Evolutionary conservation across 1,140 invertebrate species (phyloP).

Genomic region (Psilanteris sp.): DNA sequence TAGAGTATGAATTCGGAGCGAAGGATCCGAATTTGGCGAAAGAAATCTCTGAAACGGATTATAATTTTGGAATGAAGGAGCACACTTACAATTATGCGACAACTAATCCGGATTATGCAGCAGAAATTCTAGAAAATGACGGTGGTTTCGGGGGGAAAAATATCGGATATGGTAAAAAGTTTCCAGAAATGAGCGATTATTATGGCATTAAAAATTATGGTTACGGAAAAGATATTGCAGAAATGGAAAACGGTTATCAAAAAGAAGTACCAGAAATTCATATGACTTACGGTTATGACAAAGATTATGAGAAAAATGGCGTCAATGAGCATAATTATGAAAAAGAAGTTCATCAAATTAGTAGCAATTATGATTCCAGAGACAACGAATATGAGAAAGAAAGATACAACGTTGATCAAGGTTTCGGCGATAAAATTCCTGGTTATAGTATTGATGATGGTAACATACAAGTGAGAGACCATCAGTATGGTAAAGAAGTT

Average conservation of each 20-base stretch:
- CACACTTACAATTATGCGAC: no score
- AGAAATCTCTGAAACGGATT: slow-evolving; percentile 3
- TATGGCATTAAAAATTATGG: not conserved
- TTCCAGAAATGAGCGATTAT: not conserved
- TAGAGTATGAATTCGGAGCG: not conserved
- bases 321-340: slow-evolving; percentile 1
- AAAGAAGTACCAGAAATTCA: slow-evolving; percentile 1
- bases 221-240: not conserved
- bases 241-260: not conserved
- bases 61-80: slow-evolving; percentile 1
- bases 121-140: no score
- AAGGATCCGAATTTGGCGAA: not conserved
- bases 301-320: slow-evolving; percentile 4
- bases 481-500: slow-evolving; percentile 15
- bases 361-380: not conserved
- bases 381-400: not conserved
- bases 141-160: no score
- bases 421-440: slow-evolving; percentile 3
- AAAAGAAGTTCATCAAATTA: slow-evolving; percentile 1
- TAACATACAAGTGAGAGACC: not conserved
- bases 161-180: not conserved
- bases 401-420: not conserved
- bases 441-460: slow-evolving; percentile 3
- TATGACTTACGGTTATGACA: not conserved
- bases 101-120: no score